phyloP scores from a whole-genome alignment of 2,113 vertebrate species.

The Silurus asotus region DNA sequence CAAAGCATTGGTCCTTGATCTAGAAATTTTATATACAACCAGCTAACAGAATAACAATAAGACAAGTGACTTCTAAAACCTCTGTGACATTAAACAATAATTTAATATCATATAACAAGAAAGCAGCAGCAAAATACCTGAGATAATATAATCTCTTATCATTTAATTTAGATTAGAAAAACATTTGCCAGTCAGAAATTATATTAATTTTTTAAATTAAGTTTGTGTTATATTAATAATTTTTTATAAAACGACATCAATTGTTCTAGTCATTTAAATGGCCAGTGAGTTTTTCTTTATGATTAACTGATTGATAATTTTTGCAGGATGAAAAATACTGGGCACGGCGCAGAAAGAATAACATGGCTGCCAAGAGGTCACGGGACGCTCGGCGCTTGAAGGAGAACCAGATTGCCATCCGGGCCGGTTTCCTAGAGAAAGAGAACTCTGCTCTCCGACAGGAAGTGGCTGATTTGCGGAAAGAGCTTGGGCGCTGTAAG shows the following conservation, averaged over 20 bases:
- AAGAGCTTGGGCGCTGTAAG: conserved; percentile 87
- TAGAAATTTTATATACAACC: neutral
- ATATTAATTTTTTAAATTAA: too few relatives aligned
- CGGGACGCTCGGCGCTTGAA: conserved; percentile 86
- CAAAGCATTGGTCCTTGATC: neutral
- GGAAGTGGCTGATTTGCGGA: conserved; percentile 85
- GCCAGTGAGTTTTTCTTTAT: neutral
- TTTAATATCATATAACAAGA: neutral
- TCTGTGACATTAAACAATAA: neutral
- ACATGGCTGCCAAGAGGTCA: conserved; percentile 88
- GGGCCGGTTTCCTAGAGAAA: conserved; percentile 88
- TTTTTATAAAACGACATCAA: too few relatives aligned
- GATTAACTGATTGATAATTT: conserved; percentile 44
- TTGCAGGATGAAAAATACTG: conserved; percentile 94
- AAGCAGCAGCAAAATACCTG: neutral
- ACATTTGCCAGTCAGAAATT: neutral
- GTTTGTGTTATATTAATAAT: neutral
- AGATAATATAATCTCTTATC: too few relatives aligned
- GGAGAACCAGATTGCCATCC: conserved; percentile 91
- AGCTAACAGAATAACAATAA: neutral
- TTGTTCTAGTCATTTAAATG: neutral
- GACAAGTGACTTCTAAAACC: neutral
- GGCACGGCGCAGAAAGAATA: conserved; percentile 90
- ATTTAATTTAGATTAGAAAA: too few relatives aligned
- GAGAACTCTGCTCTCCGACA: conserved; percentile 87